Conservation (phyloP, 2,113 vertebrate genomes). For the Excalfactoria chinensis region DNA sequence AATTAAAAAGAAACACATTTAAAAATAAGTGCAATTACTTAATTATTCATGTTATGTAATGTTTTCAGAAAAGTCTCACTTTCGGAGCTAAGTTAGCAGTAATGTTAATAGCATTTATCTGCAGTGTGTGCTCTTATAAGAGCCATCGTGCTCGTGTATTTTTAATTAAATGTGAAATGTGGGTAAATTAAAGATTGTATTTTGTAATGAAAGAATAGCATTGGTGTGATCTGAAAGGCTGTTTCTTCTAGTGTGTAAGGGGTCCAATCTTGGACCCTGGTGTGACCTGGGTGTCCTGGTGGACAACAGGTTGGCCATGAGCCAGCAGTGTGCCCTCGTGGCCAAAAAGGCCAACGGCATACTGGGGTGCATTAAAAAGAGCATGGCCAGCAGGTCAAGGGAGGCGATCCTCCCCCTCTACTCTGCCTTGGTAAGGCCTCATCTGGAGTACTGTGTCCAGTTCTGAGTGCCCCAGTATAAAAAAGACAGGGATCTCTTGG, state of each 20-base stretch:
- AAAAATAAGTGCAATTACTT: constrained; percentile 59
- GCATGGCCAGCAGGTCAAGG: too few species aligned
- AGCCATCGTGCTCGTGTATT: neutral
- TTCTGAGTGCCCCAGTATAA: too few species aligned
- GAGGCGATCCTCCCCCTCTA: too few species aligned
- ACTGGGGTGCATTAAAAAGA: too few species aligned
- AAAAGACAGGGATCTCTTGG: too few species aligned
- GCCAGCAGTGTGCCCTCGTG: too few species aligned
- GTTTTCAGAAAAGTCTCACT: constrained; percentile 5
- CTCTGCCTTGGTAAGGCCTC: too few species aligned
- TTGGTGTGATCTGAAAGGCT: neutral
- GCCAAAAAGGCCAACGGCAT: too few species aligned
- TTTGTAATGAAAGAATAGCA: neutral
- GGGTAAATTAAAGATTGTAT: neutral
- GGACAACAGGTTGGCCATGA: too few species aligned
- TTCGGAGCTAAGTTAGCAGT: neutral
- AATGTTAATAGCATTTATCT: neutral
- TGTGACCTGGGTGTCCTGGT: too few species aligned
- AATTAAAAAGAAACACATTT: neutral
- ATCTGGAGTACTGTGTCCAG: too few species aligned
- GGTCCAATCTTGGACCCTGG: neutral
- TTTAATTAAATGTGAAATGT: neutral
- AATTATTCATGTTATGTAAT: constrained; percentile 50
- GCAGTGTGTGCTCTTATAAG: neutral
- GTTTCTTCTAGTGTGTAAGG: neutral